Evolutionary conservation across 2,888 invertebrate genomes (phyloP), one percentile per base, ranked within the genome.

Genomic region (Rambutsinella grinnellia): DNA sequence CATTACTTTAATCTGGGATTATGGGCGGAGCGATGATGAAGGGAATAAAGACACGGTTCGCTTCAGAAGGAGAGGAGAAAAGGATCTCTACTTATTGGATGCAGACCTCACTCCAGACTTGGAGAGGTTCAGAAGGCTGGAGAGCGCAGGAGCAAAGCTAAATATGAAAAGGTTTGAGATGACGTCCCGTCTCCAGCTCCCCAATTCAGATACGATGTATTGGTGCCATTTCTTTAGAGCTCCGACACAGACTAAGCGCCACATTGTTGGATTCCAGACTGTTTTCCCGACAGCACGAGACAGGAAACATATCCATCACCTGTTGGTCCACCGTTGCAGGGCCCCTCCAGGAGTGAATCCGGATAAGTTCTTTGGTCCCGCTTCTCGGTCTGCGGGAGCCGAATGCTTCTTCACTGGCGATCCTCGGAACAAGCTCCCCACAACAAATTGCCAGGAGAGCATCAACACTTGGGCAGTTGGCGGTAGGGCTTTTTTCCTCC

Each of bases 1-100:
- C 0, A 3, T 27, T 2, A 57, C 23, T 17, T 15, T 79, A 2
- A 63, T 79, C 21, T 79, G 76, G 76, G 54, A 63, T 13, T 57
- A 21, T 24, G 62, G 76, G 13, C 54, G 28, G 2, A 53, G 3
- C 0, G 79, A 79, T 21, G 36, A 65, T 47, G 47, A 56, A 5
- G n/a, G n/a, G n/a, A n/a, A n/a, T n/a, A n/a, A n/a, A n/a, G 10
- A n/a, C 5, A 26, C 27, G 58, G 47, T 27, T 21, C 47, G 49
- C 6, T 49, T 49, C 21, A 13, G 44, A 17, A 67, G 47, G 15
- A 28, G 67, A 8, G 67, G 67, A 1, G 5, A n/a, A 6, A 58
- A 17, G 13, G 10, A 21, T 10, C 21, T 19, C 3, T 58, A 67
- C 13, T n/a, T 67, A 3, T n/a, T 57, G 15, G 67, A 67, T 36